Evolutionary conservation across 2,113 vertebrate genomes (phyloP).

Genomic region (Cheirogaleus medius): DNA sequence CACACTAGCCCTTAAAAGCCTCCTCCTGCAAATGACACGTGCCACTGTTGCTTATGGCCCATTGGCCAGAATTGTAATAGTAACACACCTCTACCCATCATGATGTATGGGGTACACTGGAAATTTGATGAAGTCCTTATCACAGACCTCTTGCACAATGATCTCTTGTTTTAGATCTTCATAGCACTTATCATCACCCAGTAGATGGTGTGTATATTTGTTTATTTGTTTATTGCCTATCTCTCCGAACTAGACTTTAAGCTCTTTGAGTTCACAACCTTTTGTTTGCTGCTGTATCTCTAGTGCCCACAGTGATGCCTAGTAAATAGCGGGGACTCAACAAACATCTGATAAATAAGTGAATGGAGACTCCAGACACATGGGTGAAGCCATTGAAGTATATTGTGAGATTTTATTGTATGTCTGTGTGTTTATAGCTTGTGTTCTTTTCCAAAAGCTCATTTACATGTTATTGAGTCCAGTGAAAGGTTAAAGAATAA

Average conservation of each 20-base stretch:
- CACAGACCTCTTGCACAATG: background rate
- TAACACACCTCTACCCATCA: background rate
- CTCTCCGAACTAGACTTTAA: background rate
- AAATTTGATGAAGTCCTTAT: background rate
- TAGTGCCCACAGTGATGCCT: background rate
- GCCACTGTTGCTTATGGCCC: background rate
- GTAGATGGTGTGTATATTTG: background rate
- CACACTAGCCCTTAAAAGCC: background rate
- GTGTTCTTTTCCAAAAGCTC: conserved; percentile 26
- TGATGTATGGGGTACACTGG: background rate
- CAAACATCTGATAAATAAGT: conserved; percentile 2
- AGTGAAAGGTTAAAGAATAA: conserved; percentile 53
- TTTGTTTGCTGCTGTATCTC: background rate
- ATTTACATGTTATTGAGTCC: conserved; percentile 52
- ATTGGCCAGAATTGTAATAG: background rate
- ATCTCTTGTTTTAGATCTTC: background rate
- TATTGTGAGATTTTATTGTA: background rate
- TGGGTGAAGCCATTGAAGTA: background rate
- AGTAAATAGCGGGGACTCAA: background rate
- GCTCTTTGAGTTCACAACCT: background rate
- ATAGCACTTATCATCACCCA: background rate
- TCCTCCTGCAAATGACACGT: background rate
- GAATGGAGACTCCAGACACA: background rate
- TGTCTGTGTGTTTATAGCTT: conserved; percentile 24
- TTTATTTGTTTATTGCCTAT: background rate